These are phyloP conservation scores for Cossypha caffra DNA, from an alignment of 2,797 vertebrate genomes.

Conservation along the genomic window DNA sequence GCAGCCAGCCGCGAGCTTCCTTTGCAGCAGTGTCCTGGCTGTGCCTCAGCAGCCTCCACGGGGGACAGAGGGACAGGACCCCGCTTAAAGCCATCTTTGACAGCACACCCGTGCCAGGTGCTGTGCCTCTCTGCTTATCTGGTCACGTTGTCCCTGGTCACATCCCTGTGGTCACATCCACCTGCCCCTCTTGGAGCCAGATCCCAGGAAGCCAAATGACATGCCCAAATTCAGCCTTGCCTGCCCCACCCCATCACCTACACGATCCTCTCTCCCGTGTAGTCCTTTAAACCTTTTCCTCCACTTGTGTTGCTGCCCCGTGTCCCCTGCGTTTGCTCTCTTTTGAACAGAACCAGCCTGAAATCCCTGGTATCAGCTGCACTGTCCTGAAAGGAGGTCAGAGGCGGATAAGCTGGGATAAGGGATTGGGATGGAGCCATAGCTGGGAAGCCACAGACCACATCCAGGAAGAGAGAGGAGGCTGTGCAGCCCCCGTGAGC, in stretches of 20 bases:
- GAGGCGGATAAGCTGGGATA: constrained; percentile 60
- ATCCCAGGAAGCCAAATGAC: neutral
- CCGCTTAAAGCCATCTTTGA: neutral
- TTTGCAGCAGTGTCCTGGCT: constrained; percentile 2
- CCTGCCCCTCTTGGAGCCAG: neutral
- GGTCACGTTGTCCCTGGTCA: neutral
- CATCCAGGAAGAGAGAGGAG: neutral
- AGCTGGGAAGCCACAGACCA: neutral
- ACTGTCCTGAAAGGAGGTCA: constrained; percentile 61
- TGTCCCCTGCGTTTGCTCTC: neutral
- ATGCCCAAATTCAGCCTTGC: neutral
- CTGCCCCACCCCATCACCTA: neutral
- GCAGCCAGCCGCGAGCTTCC: neutral
- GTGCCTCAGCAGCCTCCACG: neutral
- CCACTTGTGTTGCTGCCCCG: neutral
- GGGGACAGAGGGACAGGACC: neutral
- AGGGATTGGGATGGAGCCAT: constrained; percentile 25
- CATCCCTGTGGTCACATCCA: neutral
- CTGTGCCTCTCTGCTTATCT: neutral
- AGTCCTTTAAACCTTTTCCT: neutral
- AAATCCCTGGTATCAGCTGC: constrained; percentile 9
- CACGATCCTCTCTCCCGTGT: neutral
- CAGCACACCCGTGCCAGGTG: neutral
- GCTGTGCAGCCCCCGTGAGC: neutral
- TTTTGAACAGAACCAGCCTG: neutral